phyloP scores from a whole-genome alignment of 2,888 invertebrate genomes.

The Pinctada fucata region DNA sequence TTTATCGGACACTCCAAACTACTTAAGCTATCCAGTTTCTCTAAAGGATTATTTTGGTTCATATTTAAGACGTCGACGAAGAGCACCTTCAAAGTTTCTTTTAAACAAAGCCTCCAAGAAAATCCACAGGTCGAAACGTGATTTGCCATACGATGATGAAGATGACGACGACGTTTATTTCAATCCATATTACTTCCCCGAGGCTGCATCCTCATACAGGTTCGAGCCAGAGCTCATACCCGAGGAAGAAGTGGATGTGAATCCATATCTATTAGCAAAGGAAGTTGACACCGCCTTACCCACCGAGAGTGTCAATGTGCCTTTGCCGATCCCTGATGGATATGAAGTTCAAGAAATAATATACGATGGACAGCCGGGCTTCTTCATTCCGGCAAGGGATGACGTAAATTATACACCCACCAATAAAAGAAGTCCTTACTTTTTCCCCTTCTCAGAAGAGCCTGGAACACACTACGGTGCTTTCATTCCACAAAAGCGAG shows the following conservation, averaged over 20 bases:
- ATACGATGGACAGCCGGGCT: slow-evolving; percentile 34
- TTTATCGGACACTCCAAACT: neutral
- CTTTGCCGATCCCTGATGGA: neutral
- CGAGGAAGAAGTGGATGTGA: slow-evolving; percentile 3
- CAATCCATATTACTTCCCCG: slow-evolving; percentile 21
- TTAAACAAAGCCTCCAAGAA: slow-evolving; percentile 21
- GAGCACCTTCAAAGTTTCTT: slow-evolving; percentile 10
- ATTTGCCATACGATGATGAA: slow-evolving; percentile 35
- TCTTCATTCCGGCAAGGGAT: slow-evolving; percentile 46
- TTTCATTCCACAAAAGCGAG: slow-evolving; percentile 53
- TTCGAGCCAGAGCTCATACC: neutral
- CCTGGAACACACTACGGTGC: slow-evolving; percentile 50
- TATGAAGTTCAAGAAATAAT: slow-evolving; percentile 12
- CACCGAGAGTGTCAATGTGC: neutral
- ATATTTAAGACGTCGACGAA: slow-evolving; percentile 18
- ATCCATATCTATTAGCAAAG: slow-evolving; percentile 15
- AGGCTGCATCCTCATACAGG: neutral
- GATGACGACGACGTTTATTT: slow-evolving; percentile 9
- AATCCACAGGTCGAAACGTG: slow-evolving; percentile 32
- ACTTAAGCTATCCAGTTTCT: neutral
- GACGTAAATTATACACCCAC: slow-evolving; percentile 49
- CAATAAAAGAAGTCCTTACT: slow-evolving; percentile 48
- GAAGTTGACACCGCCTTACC: slow-evolving; percentile 13
- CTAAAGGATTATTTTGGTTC: slow-evolving; percentile 1
- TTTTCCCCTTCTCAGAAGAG: slow-evolving; percentile 53